Evolutionary conservation across 2,113 vertebrate genomes (phyloP).

Genomic region (Phrynosoma blainvillii): DNA sequence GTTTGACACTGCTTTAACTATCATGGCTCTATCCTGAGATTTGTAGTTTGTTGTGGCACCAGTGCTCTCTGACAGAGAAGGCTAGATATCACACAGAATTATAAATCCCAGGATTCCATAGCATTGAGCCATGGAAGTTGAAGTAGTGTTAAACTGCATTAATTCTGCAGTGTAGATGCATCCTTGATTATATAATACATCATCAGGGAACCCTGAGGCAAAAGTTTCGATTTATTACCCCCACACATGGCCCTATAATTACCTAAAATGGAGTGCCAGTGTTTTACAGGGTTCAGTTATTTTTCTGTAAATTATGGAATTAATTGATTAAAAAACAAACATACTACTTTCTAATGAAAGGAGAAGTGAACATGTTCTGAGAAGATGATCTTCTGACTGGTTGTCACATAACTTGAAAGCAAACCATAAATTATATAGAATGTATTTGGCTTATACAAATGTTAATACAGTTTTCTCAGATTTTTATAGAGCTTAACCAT

Average conservation of each 20-base stretch:
- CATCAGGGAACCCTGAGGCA: background rate
- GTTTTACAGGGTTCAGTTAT: background rate
- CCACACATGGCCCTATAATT: background rate
- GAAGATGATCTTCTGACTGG: slow-evolving; percentile 30
- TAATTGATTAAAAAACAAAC: background rate
- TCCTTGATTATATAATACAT: background rate
- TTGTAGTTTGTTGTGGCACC: too few relatives aligned
- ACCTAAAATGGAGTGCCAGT: background rate
- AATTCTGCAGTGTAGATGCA: too few relatives aligned
- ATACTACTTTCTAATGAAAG: background rate
- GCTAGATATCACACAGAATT: too few relatives aligned
- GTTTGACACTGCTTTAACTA: too few relatives aligned
- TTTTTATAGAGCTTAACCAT: slow-evolving; percentile 4
- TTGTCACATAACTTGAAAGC: background rate
- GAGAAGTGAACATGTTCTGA: background rate
- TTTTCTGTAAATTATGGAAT: background rate
- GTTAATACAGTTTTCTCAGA: slow-evolving; percentile 36
- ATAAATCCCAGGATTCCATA: too few relatives aligned
- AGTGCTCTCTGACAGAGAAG: too few relatives aligned
- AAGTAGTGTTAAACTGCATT: too few relatives aligned
- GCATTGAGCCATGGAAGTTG: too few relatives aligned
- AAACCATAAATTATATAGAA: slow-evolving; percentile 48
- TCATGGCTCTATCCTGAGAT: too few relatives aligned
- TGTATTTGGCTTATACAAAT: slow-evolving; percentile 2
- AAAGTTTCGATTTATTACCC: too few relatives aligned